Base-by-base conservation (phyloP, 2,888 invertebrate genomes). In the Heliconius cydno region DNA sequence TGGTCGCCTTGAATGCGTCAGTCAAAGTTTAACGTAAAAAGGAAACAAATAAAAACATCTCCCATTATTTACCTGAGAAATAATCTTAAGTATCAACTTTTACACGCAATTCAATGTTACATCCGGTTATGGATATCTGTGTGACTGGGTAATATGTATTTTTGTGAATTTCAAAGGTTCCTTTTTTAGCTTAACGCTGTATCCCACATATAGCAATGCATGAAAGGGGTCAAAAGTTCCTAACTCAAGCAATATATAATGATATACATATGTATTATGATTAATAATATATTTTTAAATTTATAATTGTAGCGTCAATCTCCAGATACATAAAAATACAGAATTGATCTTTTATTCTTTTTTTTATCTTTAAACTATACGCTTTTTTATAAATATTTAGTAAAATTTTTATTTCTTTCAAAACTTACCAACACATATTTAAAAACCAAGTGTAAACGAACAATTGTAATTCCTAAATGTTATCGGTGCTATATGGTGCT, bases 31-130 rank as follows among this genome's bases (percentile, higher is more conserved):
- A 76, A 85, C 90, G 90, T 88, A 89, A 81, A 81, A 82, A 91
- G 91, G 86, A 85, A 84, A 85, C 89, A 90, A 91, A 90, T 66
- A 75, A 65, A 92, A 90, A 90, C 72, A 72, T 79, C 73, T 79
- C 78, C 77, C 77, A 75, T 81, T 77, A 76, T 79, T 77, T 57
- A 67, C 34, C 67, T 77, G 70, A 77, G 63, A 71, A 79, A 78
- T 72, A 75, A 38, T 71, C 34, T 46, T 41, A 79, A 68, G 63
- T 65, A 68, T 80, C 30, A 76, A 67, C 34, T 28, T 77, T 80
- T 73, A 65, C 66, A 78, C 70, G 57, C 30, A 71, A 25, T 78
- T 73, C 65, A 25, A 72, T 72, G 71, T 13, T 34, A 46, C 76
- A 82, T 85, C 85, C 85, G 84, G 84, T 81, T 74, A 83, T 66